Percentiles rank a stretch among this genome's conserved stretches.
These are phyloP conservation scores for Parnassius apollo DNA, from an alignment of 2,888 invertebrate genomes.

Conservation along the genomic window DNA sequence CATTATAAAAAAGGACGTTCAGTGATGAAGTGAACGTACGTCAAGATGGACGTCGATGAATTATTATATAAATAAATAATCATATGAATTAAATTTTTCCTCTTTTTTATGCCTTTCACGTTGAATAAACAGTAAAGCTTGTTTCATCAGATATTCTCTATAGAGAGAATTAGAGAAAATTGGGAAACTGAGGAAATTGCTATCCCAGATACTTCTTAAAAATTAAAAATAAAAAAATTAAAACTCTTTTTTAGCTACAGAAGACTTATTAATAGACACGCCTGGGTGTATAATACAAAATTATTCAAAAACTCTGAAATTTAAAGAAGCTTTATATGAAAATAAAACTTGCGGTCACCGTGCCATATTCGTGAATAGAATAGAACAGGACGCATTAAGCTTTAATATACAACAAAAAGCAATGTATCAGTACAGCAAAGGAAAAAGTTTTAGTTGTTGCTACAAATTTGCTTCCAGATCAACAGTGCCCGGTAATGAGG, in stretches of 20 bases:
- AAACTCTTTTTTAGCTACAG: constrained; percentile 31
- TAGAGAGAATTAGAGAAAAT: too few species aligned
- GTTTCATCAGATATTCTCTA: too few species aligned
- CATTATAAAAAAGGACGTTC: too few species aligned
- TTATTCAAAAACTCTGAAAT: constrained; percentile 43
- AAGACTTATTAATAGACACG: constrained; percentile 49
- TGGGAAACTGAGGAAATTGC: too few species aligned
- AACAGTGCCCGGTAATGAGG: constrained; percentile 35
- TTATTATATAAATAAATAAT: too few species aligned
- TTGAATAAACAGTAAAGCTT: too few species aligned
- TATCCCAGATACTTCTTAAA: background rate
- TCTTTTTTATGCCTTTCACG: too few species aligned
- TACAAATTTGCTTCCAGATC: constrained; percentile 45
- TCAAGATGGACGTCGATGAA: too few species aligned
- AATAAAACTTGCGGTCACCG: constrained; percentile 43
- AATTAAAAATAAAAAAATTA: background rate
- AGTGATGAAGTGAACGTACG: too few species aligned
- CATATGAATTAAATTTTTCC: too few species aligned
- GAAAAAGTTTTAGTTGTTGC: constrained; percentile 42
- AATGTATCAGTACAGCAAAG: constrained; percentile 38
- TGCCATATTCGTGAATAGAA: constrained; percentile 44
- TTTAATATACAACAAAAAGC: constrained; percentile 42
- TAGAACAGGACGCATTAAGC: constrained; percentile 35
- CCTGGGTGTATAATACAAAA: constrained; percentile 57
- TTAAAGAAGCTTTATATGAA: constrained; percentile 32